Percentiles rank a stretch among this genome's conserved stretches.
Evolutionary conservation across 2,113 vertebrate species (phyloP).

Genomic region (Pyrgilauda ruficollis): DNA sequence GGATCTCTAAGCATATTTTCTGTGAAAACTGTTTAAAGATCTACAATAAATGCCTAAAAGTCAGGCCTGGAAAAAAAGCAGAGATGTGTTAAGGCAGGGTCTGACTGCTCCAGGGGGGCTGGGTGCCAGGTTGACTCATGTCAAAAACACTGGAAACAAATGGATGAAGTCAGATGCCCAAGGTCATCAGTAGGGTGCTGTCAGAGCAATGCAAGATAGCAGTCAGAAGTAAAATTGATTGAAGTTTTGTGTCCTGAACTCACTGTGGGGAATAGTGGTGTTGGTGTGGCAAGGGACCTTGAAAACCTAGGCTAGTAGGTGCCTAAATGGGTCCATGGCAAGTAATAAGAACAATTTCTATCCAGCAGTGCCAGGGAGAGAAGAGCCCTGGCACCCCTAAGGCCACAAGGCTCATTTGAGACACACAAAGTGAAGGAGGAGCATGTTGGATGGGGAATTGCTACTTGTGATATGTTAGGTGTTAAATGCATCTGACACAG

Average conservation of each 20-base stretch:
- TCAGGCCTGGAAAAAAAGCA: not conserved
- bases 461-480: not conserved
- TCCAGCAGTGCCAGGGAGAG: not conserved
- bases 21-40: not conserved
- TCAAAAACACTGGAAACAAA: not conserved
- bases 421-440: not conserved
- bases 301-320: not conserved
- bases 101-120: not conserved
- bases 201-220: not conserved
- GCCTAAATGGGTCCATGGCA: not conserved
- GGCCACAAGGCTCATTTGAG: not conserved
- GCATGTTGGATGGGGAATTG: not conserved
- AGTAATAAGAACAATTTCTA: not conserved
- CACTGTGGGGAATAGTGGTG: not conserved
- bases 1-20: not conserved
- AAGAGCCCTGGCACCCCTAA: fast-evolving
- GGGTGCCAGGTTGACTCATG: not conserved
- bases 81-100: not conserved
- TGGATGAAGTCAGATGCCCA: not conserved
- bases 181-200: not conserved
- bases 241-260: not conserved
- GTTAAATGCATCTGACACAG: not conserved
- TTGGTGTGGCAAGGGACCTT: not conserved
- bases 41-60: not conserved
- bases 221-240: not conserved